Evolutionary conservation across 2,888 invertebrate species (phyloP).

Genomic region (Pristionchus japonicus): DNA sequence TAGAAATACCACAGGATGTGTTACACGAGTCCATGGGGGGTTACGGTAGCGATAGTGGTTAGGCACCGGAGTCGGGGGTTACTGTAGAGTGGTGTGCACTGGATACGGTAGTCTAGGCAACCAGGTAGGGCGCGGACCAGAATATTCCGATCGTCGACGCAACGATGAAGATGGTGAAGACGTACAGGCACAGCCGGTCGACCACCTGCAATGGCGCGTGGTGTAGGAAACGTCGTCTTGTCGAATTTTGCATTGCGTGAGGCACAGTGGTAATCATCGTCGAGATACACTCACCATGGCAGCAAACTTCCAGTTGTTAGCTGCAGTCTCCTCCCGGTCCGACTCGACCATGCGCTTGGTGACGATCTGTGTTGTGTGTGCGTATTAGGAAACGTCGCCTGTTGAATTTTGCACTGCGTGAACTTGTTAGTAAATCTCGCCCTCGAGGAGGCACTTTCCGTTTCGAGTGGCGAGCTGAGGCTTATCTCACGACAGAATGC

Average conservation of each 20-base stretch:
- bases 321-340: slow-evolving; percentile 69
- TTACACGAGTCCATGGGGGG: neutral
- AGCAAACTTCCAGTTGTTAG: slow-evolving; percentile 74
- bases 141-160: slow-evolving; percentile 72
- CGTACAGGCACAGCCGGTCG: slow-evolving; percentile 74
- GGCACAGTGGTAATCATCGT: neutral
- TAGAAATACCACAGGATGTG: slow-evolving; percentile 21
- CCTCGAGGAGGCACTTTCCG: neutral
- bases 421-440: neutral
- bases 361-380: slow-evolving; percentile 61
- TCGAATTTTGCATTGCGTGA: neutral
- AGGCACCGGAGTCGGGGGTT: slow-evolving; percentile 37
- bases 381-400: neutral
- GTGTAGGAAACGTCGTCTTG: neutral
- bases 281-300: slow-evolving; percentile 57
- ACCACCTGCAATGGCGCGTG: slow-evolving; percentile 63
- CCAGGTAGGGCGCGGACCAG: slow-evolving; percentile 74
- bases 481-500: neutral
- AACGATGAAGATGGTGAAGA: slow-evolving; percentile 74
- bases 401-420: neutral
- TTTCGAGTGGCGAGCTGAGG: neutral
- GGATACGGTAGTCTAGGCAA: slow-evolving; percentile 58
- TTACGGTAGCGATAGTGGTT: neutral
- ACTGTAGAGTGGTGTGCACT: neutral
- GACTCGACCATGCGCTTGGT: slow-evolving; percentile 73